Evolutionary conservation across 2,888 invertebrate species (phyloP).

Genomic region (Nomada goodeniana): DNA sequence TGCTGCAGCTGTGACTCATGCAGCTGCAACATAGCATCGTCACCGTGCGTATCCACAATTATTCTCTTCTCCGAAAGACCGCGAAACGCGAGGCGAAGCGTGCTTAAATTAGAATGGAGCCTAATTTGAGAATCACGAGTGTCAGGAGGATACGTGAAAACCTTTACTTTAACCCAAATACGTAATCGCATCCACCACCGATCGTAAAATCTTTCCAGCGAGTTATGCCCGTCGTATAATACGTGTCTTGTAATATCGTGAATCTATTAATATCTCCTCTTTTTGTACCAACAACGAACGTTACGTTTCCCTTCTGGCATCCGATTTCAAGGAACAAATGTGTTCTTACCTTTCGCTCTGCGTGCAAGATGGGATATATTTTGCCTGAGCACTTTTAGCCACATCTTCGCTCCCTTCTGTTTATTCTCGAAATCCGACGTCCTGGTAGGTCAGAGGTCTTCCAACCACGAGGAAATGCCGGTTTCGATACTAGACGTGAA

Average conservation of each 20-base stretch:
- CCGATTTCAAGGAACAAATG: slow-evolving; percentile 6
- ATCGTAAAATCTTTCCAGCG: slow-evolving; percentile 8
- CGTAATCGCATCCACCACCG: neutral
- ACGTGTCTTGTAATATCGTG: neutral
- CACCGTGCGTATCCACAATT: slow-evolving; percentile 49
- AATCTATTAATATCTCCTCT: slow-evolving; percentile 36
- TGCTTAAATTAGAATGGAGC: slow-evolving; percentile 57
- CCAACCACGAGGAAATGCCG: slow-evolving; percentile 16
- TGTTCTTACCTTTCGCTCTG: slow-evolving; percentile 78
- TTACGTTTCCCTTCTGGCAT: neutral
- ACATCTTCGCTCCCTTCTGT: slow-evolving; percentile 75
- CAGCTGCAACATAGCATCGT: slow-evolving; percentile 45
- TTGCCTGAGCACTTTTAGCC: slow-evolving; percentile 81
- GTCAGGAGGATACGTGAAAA: neutral
- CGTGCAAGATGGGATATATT: slow-evolving; percentile 81
- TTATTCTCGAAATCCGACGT: slow-evolving; percentile 69
- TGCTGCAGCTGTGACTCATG: slow-evolving; percentile 55
- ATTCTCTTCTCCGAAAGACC: slow-evolving; percentile 50
- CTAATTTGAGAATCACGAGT: slow-evolving; percentile 49
- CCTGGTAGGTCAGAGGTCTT: slow-evolving; percentile 39
- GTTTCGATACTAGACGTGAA: neutral
- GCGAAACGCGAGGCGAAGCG: slow-evolving; percentile 61
- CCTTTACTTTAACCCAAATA: neutral
- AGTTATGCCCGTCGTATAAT: neutral
- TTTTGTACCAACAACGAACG: neutral